These are phyloP conservation scores for Cephalopterus ornatus DNA, from an alignment of 2,113 vertebrate species.

Conservation along the genomic window DNA sequence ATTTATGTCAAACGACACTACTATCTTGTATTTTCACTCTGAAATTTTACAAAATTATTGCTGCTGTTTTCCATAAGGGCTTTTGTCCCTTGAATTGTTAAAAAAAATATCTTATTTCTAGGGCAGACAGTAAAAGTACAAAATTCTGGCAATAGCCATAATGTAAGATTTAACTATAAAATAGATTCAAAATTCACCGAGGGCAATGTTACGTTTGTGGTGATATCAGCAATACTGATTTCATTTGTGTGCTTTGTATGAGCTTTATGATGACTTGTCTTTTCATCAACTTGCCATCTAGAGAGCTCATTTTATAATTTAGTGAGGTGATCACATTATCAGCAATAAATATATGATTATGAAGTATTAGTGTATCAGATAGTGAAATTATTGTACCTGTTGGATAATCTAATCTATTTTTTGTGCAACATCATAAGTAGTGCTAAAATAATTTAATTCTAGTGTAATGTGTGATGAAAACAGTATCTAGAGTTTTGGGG, in stretches of 20 bases:
- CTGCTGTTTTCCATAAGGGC: not conserved
- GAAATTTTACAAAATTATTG: not conserved
- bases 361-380: not conserved
- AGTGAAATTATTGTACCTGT: not conserved
- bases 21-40: not conserved
- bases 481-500: rapidly evolving
- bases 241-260: not conserved
- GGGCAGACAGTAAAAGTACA: not conserved
- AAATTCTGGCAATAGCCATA: not conserved
- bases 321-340: not conserved
- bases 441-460: not conserved
- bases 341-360: not conserved
- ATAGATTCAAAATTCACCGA: not conserved
- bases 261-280: not conserved
- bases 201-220: not conserved
- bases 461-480: not conserved
- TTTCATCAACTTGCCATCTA: not conserved
- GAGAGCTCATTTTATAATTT: not conserved
- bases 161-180: not conserved
- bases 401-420: not conserved
- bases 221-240: not conserved
- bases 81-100: not conserved
- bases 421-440: not conserved
- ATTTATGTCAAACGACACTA: not conserved
- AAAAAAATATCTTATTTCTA: not conserved